These are phyloP conservation scores for Alectura lathami DNA, from an alignment of 2,113 vertebrate genomes.

Conservation along the genomic window DNA sequence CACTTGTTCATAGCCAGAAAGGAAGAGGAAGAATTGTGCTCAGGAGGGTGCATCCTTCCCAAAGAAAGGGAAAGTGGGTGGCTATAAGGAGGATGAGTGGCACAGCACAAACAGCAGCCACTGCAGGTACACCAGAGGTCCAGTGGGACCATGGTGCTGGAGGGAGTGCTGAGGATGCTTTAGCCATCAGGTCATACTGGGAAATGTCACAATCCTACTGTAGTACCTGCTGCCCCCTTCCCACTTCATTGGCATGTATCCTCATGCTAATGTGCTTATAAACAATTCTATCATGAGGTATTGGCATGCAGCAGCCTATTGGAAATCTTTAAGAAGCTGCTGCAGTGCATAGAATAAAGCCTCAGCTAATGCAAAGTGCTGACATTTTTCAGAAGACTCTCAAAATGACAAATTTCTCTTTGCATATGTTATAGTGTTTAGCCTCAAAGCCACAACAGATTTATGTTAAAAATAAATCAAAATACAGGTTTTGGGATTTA, in stretches of 20 bases:
- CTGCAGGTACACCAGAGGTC: neutral
- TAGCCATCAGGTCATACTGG: rapidly evolving
- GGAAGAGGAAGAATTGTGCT: neutral
- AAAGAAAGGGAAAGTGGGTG: neutral
- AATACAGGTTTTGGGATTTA: neutral
- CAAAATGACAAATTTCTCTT: constrained; percentile 21
- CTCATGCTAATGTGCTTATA: neutral
- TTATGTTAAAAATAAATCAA: constrained; percentile 37
- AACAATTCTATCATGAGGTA: neutral
- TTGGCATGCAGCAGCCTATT: neutral
- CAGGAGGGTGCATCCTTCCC: neutral
- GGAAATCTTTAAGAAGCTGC: constrained; percentile 28
- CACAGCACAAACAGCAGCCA: neutral
- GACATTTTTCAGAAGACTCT: constrained; percentile 14
- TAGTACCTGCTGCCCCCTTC: neutral
- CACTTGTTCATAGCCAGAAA: rapidly evolving
- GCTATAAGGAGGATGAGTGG: neutral
- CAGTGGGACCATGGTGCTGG: rapidly evolving
- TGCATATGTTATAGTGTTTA: neutral
- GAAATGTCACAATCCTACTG: neutral
- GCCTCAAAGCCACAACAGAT: constrained; percentile 5
- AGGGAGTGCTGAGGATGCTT: neutral
- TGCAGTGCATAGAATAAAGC: neutral
- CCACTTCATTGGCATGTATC: neutral
- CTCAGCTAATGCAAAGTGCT: neutral